These are phyloP conservation scores for Scomber scombrus DNA, from an alignment of 2,113 vertebrate genomes.

Conservation along the genomic window DNA sequence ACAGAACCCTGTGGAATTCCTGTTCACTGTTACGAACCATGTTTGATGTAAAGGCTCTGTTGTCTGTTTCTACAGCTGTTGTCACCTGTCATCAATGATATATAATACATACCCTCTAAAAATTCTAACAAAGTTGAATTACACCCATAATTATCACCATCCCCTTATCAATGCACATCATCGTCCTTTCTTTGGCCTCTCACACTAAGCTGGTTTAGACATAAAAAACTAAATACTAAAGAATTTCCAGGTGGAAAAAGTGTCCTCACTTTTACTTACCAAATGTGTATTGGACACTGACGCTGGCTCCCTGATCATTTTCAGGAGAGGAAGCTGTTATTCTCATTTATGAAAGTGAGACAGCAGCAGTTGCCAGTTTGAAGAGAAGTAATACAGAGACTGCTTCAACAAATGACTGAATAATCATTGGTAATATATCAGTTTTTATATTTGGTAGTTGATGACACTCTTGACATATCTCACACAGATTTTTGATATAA, in stretches of 20 bases:
- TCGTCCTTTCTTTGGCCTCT: conserved; percentile 4
- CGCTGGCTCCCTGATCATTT: conserved; percentile 4
- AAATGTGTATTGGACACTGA: background rate
- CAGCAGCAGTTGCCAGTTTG: background rate
- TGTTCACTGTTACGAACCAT: background rate
- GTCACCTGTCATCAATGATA: background rate
- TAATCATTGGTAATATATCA: background rate
- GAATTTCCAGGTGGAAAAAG: conserved; percentile 31
- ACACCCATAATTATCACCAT: background rate
- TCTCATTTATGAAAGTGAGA: conserved; percentile 13
- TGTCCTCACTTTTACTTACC: conserved; percentile 5
- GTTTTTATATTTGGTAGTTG: background rate
- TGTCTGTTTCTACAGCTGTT: background rate
- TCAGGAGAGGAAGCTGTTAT: conserved; percentile 15
- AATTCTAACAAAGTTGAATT: background rate
- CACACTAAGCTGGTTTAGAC: background rate
- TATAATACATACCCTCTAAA: background rate
- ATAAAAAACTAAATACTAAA: conserved; percentile 4
- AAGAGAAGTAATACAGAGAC: background rate
- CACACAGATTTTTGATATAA: background rate
- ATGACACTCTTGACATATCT: background rate
- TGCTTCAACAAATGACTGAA: background rate
- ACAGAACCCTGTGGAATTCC: background rate
- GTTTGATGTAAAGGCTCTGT: background rate
- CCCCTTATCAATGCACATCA: background rate